Evolutionary conservation across 2,888 invertebrate species (phyloP), one percentile per base, ranked within the genome.

Genomic region (Poecilus cupreus): DNA sequence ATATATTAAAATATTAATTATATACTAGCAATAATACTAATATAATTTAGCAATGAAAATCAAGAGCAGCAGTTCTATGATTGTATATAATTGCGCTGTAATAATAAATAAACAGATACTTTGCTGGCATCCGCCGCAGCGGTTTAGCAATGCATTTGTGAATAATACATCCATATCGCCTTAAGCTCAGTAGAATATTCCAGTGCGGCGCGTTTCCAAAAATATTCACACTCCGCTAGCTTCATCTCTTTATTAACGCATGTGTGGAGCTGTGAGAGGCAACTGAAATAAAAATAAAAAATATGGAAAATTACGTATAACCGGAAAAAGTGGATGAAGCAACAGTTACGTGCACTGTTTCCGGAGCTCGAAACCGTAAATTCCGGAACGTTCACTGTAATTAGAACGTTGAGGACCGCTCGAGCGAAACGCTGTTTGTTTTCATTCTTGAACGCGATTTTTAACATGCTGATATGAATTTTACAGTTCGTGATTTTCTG

Each of bases 401-500:
- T 75, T 75, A 75, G 74, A 49, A 75, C 74, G 51, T 24, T 49
- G 74, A 51, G 74, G 51, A 32, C 26, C 74, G 74, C 46, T 13
- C 74, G 51, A 49, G 51, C 74, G 49, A 51, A 75, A 75, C 49
- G 24, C 51, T 72, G 51, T 75, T 75, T 75, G 74, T 75, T 75
- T 75, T 75, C 74, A 32, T 46, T 49, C 74, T 75, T 75, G 74
- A 76, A 76, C 57, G 76, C 37, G 6, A 76, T 76, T 32, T 37
- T 54, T 76, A 16, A 76, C 76, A 76, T 57, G 57, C 76, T 57
- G 54, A 20, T 54, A 76, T 76, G 54, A 76, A 76, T 76, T 76
- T 68, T 68, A 68, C 68, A 68, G 39, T 68, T 68, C 18, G 37
- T 68, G 68, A 43, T 68, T 68, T 68, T 68, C 54, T 68, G 37